phyloP scores from a whole-genome alignment of 2,797 vertebrate species.

The Typhlichthys subterraneus region DNA sequence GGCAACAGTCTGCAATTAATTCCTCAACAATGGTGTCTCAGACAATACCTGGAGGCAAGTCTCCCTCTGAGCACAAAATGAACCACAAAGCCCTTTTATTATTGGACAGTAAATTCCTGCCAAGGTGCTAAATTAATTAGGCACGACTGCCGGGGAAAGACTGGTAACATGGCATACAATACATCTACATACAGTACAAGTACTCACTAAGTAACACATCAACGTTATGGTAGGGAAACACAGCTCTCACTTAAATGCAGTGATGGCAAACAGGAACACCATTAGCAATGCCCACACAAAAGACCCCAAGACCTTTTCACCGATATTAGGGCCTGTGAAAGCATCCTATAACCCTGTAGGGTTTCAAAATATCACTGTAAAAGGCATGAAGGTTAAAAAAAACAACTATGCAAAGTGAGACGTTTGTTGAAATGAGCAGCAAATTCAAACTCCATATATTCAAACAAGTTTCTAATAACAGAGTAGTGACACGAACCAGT shows the following conservation, averaged over 20 bases:
- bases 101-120: slow-evolving; percentile 57
- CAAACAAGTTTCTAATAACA: slow-evolving; percentile 21
- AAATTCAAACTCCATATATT: slow-evolving; percentile 7
- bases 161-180: slow-evolving; percentile 20
- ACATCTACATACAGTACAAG: slow-evolving; percentile 5
- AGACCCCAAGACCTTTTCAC: slow-evolving; percentile 9
- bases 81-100: slow-evolving; percentile 51
- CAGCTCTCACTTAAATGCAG: slow-evolving; percentile 1
- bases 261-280: neutral
- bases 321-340: slow-evolving; percentile 12
- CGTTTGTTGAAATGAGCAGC: slow-evolving; percentile 9
- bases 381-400: neutral
- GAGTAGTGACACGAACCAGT: slow-evolving; percentile 40
- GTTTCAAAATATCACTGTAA: slow-evolving; percentile 8
- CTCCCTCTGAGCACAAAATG: slow-evolving; percentile 33
- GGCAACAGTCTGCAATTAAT: slow-evolving; percentile 56
- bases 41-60: slow-evolving; percentile 61
- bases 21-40: slow-evolving; percentile 54
- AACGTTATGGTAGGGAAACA: slow-evolving; percentile 1
- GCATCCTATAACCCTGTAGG: neutral
- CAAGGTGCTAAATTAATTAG: slow-evolving; percentile 64
- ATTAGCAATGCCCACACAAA: neutral
- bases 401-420: neutral
- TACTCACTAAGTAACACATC: neutral
- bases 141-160: slow-evolving; percentile 30